Base-by-base conservation (phyloP, 2,888 invertebrate species). In the Protophormia terraenovae region DNA sequence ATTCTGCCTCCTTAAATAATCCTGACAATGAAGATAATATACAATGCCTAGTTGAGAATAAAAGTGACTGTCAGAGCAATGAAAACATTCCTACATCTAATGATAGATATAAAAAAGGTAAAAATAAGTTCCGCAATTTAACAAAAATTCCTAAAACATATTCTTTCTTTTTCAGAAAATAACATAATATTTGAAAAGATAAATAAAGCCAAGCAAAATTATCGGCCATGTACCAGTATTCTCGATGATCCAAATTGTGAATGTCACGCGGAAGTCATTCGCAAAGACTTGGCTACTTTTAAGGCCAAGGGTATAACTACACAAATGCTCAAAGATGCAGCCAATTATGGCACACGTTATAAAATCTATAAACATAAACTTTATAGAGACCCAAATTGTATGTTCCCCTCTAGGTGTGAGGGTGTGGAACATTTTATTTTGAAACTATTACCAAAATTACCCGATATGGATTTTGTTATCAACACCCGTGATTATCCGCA, bases 401-500 rank as follows among this genome's bases (percentile, higher is more conserved):
- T 97, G 95, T 99, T 99, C 92, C 98, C 98, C 45, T 95, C 97
- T 14, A 94, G 99, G 88, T 99, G 98, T 93, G 94, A 95, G 83
- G 98, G 98, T 12, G 94, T 98, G 32, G 98, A 99, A 92, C 95
- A 98, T 92, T 99, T 98, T 90, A 91, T 99, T 22, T 92, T 95
- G 75, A 94, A 95, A 88, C 89, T 97, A 5, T 93, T 96, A 53
- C 91, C 94, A 6, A 94, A 95, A 86, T 91, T 98, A 71, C 95
- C 97, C 0, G 94, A 99, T 90, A 95, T 96, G 93, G 98, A 99
- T 91, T 93, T 99, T 84, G 94, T 97, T 14, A 92, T 99, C 22
- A 99, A 99, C 91, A 96, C 97, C 0, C 94, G 97, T 81, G 99
- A 99, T 93, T 98, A 97, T 96, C 98, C 99, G 3, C 98, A 98